Evolutionary conservation across 2,797 vertebrate genomes (phyloP).

Genomic region (Xenentodon cancila): DNA sequence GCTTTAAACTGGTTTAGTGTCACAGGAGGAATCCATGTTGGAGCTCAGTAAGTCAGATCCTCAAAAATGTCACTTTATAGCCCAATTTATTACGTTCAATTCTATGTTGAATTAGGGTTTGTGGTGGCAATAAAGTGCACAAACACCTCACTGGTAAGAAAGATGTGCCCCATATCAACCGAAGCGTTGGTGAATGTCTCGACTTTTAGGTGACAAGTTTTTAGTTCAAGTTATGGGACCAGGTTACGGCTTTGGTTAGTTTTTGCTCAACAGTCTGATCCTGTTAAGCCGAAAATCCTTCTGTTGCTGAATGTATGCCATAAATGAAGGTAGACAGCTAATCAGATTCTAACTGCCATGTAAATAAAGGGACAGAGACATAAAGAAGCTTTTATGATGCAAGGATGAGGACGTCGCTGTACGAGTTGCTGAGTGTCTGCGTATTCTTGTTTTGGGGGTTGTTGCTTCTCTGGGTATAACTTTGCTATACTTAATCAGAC

Average conservation of each 20-base stretch:
- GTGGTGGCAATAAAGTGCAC: conserved; percentile 28
- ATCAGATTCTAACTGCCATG: conserved; percentile 86
- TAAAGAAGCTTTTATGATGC: conserved; percentile 71
- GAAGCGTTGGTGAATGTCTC: conserved; percentile 65
- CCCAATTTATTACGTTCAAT: conserved; percentile 39
- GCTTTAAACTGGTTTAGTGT: conserved; percentile 45
- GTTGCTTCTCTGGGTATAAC: conserved; percentile 64
- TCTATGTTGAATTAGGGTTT: conserved; percentile 23
- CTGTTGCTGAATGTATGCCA: conserved; percentile 86
- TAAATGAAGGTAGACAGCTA: conserved; percentile 77
- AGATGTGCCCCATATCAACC: conserved; percentile 11
- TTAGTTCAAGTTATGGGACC: conserved; percentile 23
- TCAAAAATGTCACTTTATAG: conserved; percentile 58
- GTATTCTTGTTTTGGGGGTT: conserved; percentile 64
- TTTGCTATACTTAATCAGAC: conserved; percentile 54
- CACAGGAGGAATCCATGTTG: conserved; percentile 41
- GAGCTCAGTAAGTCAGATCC: conserved; percentile 54
- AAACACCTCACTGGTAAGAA: conserved; percentile 46
- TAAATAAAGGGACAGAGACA: conserved; percentile 78
- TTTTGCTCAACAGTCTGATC: conserved; percentile 50
- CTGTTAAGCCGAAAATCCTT: conserved; percentile 68
- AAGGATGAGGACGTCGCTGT: conserved; percentile 60
- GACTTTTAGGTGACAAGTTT: conserved; percentile 41
- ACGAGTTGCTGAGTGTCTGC: conserved; percentile 74
- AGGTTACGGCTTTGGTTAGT: conserved; percentile 49